Percentiles rank a stretch among this genome's conserved stretches.
phyloP scores from a whole-genome alignment of 1,140 invertebrate genomes.

The Ephestia elutella region DNA sequence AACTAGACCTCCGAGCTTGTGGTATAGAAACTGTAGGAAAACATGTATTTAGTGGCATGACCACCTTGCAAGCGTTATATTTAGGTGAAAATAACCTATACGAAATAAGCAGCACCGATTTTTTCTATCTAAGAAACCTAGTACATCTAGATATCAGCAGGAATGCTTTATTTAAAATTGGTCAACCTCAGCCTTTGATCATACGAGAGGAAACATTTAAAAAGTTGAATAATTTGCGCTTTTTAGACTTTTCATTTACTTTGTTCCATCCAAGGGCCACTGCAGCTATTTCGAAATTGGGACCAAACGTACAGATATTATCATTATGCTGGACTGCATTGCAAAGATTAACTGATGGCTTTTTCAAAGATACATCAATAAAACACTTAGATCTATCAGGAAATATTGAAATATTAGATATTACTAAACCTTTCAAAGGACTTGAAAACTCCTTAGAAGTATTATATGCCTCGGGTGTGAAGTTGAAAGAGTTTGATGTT shows the following conservation, averaged over 20 bases:
- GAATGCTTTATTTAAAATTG: slow-evolving; percentile 43
- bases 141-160: slow-evolving; percentile 73
- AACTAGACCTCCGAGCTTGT: slow-evolving; percentile 75
- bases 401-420: slow-evolving; percentile 44
- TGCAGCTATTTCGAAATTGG: slow-evolving; percentile 19
- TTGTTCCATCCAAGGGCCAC: slow-evolving; percentile 55
- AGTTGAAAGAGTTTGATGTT: slow-evolving; percentile 49
- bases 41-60: slow-evolving; percentile 62
- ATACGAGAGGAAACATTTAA: slow-evolving; percentile 42
- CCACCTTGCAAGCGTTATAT: slow-evolving; percentile 62
- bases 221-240: slow-evolving; percentile 48
- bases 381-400: slow-evolving; percentile 73
- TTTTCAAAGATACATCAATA: slow-evolving; percentile 61
- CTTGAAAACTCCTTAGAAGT: slow-evolving; percentile 61
- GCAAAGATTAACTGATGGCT: slow-evolving; percentile 35
- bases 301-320: slow-evolving; percentile 51
- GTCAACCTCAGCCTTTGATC: slow-evolving; percentile 38
- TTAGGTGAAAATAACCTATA: slow-evolving; percentile 73
- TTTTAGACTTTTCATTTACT: slow-evolving; percentile 72
- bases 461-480: slow-evolving; percentile 63
- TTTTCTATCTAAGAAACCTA: slow-evolving; percentile 51
- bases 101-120: slow-evolving; percentile 52
- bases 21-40: slow-evolving; percentile 61
- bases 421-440: slow-evolving; percentile 36
- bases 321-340: slow-evolving; percentile 73